A percentile compares a stretch with the other conserved stretches of the same genome.
phyloP scores from a whole-genome alignment of 2,888 invertebrate genomes.

The Dexiosoma caninum region DNA sequence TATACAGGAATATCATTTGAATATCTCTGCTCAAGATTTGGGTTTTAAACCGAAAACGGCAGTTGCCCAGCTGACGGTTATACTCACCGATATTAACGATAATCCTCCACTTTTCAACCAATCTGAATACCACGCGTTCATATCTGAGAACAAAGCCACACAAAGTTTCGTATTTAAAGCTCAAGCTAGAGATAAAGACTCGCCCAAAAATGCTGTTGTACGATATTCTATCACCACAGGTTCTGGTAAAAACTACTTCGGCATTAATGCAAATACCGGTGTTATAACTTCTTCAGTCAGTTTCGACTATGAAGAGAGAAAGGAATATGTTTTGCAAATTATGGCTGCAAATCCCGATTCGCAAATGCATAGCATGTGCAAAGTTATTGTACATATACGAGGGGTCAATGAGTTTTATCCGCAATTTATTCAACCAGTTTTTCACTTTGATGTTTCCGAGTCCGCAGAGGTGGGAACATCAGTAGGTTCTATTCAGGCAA shows the following conservation, averaged over 20 bases:
- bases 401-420: constrained; percentile 94
- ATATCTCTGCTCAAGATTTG: constrained; percentile 91
- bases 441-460: constrained; percentile 95
- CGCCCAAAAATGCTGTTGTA: constrained; percentile 90
- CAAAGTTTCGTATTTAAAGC: constrained; percentile 87
- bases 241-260: constrained; percentile 85
- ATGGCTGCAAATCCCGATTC: constrained; percentile 93
- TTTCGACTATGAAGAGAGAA: constrained; percentile 93
- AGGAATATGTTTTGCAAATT: constrained; percentile 85
- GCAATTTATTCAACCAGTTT: constrained; percentile 91
- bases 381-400: constrained; percentile 86
- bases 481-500: constrained; percentile 91
- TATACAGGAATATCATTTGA: constrained; percentile 89
- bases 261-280: constrained; percentile 87
- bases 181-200: constrained; percentile 90
- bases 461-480: constrained; percentile 90
- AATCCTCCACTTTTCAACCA: constrained; percentile 93
- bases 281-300: constrained; percentile 85
- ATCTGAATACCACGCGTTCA: constrained; percentile 85
- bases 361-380: constrained; percentile 85
- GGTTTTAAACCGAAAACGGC: constrained; percentile 88
- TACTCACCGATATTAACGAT: constrained; percentile 94
- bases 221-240: constrained; percentile 89
- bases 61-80: constrained; percentile 89
- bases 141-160: constrained; percentile 89